These are phyloP conservation scores for Trachythela sp. DNA, from an alignment of 64 coral and sea anemone genomes.

Conservation along the genomic window DNA sequence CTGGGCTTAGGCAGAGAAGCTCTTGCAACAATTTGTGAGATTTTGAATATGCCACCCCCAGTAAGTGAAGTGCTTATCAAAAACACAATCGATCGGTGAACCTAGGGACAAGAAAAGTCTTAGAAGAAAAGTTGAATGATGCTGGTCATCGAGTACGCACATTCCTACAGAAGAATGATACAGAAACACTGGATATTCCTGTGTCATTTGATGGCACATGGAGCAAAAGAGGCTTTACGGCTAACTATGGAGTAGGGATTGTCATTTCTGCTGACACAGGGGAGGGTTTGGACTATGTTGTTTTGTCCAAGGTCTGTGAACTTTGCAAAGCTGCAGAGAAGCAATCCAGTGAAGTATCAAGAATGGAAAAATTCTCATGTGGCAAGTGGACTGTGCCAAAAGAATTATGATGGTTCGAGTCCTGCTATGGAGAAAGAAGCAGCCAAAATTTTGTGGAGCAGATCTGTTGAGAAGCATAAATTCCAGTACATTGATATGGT, in stretches of 20 bases:
- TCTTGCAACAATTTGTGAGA: constrained; percentile 11
- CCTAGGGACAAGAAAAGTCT: not conserved
- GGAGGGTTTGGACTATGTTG: not conserved
- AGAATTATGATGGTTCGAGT: too few relatives aligned
- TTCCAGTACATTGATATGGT: too few relatives aligned
- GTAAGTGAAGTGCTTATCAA: not conserved
- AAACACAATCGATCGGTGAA: constrained; percentile 12
- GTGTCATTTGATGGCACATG: constrained; percentile 41
- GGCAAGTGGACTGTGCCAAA: too few relatives aligned
- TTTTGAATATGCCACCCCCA: not conserved
- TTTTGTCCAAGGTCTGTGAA: not conserved
- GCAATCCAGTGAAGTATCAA: too few relatives aligned
- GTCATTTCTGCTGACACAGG: not conserved
- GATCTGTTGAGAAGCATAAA: too few relatives aligned
- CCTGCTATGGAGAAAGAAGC: too few relatives aligned
- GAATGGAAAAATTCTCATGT: too few relatives aligned
- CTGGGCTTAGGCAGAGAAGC: not conserved
- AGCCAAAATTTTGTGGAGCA: too few relatives aligned
- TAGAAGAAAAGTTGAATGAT: constrained; percentile 20
- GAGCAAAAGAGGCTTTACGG: not conserved
- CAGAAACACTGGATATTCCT: not conserved
- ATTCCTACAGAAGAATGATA: constrained; percentile 6
- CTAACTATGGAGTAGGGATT: not conserved
- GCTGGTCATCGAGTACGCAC: constrained; percentile 3
- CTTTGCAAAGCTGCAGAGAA: too few relatives aligned